Base-by-base conservation (phyloP, 2,113 vertebrate genomes). In the Eptesicus fuscus region DNA sequence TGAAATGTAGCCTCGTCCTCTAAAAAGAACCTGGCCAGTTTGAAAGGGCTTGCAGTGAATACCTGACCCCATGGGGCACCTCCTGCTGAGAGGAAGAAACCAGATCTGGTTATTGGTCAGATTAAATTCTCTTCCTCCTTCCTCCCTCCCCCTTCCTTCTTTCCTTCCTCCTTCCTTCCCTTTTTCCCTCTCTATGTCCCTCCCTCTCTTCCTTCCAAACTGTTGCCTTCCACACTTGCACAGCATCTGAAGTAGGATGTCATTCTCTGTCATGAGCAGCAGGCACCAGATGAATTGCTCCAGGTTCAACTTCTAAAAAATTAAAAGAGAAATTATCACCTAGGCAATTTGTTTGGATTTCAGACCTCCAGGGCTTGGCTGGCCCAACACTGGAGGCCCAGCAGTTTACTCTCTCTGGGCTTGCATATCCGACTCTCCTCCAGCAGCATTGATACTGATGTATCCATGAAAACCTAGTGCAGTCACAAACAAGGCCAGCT, bases 251-350 rank as follows among this genome's bases (percentile, higher is more conserved):
- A 97, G 92, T 74, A 65, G 76, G 80, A 85, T 91, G 93, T 96
- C 44, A 30, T 65, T 95, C 92, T 4, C 40, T 49, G 83, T 88
- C 89, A n/a, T 42, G 65, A 76, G 83, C 91, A 89, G 53, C 56
- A 93, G 90, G 83, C 88, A 91, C 14, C 90, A 90, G 87, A 97
- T 94, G 95, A 76, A 44, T 78, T 95, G 90, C 88, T 96, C 92
- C 69, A 95, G 8, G n/a, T n/a, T 92, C 83, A 97, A 74, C 51
- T 91, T 97, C 94, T 97, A 97, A 97, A 96, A 90, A 83, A 92
- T 97, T 95, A 84, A 97, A 98, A 98, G 91, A 28, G 93, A 97
- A 98, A 96, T 90, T 42, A 93, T 82, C 89, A 73, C 90, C 80
- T 37, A 74, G 84, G 76, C 0, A 22, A 88, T 85, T 51, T 96